Base-by-base conservation (phyloP, 2,888 invertebrate genomes). In the Plebejus melissa region DNA sequence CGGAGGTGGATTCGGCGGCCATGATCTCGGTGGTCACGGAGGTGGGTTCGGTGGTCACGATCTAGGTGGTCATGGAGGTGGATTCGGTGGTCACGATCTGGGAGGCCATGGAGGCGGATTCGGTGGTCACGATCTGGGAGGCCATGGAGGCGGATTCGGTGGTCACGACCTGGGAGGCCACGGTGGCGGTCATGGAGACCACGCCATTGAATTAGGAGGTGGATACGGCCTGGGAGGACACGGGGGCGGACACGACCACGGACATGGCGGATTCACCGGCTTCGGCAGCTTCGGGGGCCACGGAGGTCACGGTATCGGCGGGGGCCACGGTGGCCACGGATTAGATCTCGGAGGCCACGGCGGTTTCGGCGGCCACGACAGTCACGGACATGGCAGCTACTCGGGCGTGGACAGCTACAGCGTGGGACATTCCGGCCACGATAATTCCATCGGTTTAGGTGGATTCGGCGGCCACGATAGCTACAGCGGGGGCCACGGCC, bases 101-200 rank as follows among this genome's bases (percentile, higher is more conserved):
- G 84, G 83, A 74, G 82, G 83, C 36, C 82, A 46, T 2, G 46
- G 46, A 46, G 46, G 46, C 2, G 46, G 54, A 13, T 54, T 82
- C 69, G 82, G 81, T 16, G 82, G 82, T 80, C 79, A 78, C 28
- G 83, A 81, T 22, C 82, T 81, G 58, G 79, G 83, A 58, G 81
- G 77, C 36, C 78, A 80, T 36, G 82, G 32, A 32, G 32, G 81
- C 50, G 80, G 80, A 36, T 46, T 79, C 11, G 83, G 82, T 65
- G 81, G 82, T 32, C 80, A 79, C 41, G 81, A 80, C 7, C 77
- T 80, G 54, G 83, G 83, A 22, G 78, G 77, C 7, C 76, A 78
- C 22, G 82, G 81, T 58, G 79, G 83, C 57, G 81, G 77, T 38
- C 78, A 80, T 32, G 82, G 81, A 54, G 82, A 82, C 11, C 82